Evolutionary conservation across 2,113 vertebrate species (phyloP), one percentile per base, ranked within the genome.

Genomic region (Hyperoodon ampullatus): DNA sequence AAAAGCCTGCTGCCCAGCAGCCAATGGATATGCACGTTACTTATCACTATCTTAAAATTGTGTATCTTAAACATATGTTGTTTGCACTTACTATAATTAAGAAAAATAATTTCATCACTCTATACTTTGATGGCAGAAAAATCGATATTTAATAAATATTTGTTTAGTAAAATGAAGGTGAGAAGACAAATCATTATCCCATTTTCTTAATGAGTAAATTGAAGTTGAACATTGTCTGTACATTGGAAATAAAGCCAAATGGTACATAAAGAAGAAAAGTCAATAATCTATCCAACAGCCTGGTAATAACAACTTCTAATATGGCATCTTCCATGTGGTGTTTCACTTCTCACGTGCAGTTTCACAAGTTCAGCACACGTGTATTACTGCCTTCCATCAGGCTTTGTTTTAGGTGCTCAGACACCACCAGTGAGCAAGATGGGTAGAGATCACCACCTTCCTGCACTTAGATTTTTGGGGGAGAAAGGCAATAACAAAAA

Each of bases 331-430:
- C 8, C 1, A 15, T 26, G 33, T 4, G 24, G 18, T 2, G 23
- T 42, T 53, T 58, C 23, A 55, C 50, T 30, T 58, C 26, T 44
- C 50, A 30, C 3, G 3, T 30, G n/a, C 1, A 1, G 14, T n/a
- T 55, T 13, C 30, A 16, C 8, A 14, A 16, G 3, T 11, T 47
- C 5, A 3, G 30, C 53, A 4, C 3, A 5, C 1, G 21, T 55
- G 42, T 35, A 18, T 26, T 21, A 55, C 5, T 21, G 24, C 39
- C 5, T 4, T 21, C 8, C 30, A 30, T 35, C 12, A 53, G 33
- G 21, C 8, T n/a, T 84, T 50, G 39, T 61, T 28, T 6, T 8
- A 53, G 58, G 44, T 6, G 33, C 26, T 42, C 44, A 24, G 13
- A 65, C 10, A 65, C 35, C 4, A 39, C 80, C 30, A 2, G 10